phyloP scores from a whole-genome alignment of 2,888 invertebrate species.

The Yponomeuta malinellus region DNA sequence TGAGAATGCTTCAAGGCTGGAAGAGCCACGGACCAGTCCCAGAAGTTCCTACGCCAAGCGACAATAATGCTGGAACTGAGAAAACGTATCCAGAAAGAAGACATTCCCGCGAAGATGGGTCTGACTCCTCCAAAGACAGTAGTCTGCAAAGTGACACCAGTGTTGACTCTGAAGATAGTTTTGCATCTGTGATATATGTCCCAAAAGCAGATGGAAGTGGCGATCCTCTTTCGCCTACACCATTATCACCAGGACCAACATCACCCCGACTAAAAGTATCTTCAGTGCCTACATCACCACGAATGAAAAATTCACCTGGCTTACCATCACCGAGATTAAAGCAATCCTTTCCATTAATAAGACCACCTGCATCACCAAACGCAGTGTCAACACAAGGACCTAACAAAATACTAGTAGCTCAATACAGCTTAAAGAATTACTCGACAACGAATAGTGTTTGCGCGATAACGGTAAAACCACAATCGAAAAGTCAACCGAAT shows the following conservation, averaged over 20 bases:
- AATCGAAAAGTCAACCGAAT: slow-evolving; percentile 67
- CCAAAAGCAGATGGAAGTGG: slow-evolving; percentile 84
- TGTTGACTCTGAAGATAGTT: slow-evolving; percentile 95
- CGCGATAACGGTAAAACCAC: slow-evolving; percentile 48
- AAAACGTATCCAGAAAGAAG: slow-evolving; percentile 78
- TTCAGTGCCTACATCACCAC: slow-evolving; percentile 86
- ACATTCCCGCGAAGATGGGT: slow-evolving; percentile 90
- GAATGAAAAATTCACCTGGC: slow-evolving; percentile 82
- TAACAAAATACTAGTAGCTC: slow-evolving; percentile 76
- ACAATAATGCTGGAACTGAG: slow-evolving; percentile 60
- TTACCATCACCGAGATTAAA: slow-evolving; percentile 80
- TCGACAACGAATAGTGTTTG: slow-evolving; percentile 47
- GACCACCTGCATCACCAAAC: slow-evolving; percentile 77
- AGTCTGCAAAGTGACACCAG: slow-evolving; percentile 95
- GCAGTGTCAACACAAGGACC: slow-evolving; percentile 67
- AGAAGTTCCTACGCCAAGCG: slow-evolving; percentile 63
- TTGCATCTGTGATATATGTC: slow-evolving; percentile 93
- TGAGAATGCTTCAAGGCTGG: slow-evolving; percentile 89
- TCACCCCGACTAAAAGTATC: slow-evolving; percentile 79
- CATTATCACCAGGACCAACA: slow-evolving; percentile 77
- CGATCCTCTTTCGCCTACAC: slow-evolving; percentile 76
- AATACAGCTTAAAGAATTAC: slow-evolving; percentile 73
- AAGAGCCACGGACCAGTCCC: slow-evolving; percentile 76
- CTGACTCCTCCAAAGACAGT: slow-evolving; percentile 91
- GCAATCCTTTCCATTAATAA: slow-evolving; percentile 77